Base-by-base conservation (phyloP, 1,140 invertebrate genomes). In the Lysiphlebus fabarum region DNA sequence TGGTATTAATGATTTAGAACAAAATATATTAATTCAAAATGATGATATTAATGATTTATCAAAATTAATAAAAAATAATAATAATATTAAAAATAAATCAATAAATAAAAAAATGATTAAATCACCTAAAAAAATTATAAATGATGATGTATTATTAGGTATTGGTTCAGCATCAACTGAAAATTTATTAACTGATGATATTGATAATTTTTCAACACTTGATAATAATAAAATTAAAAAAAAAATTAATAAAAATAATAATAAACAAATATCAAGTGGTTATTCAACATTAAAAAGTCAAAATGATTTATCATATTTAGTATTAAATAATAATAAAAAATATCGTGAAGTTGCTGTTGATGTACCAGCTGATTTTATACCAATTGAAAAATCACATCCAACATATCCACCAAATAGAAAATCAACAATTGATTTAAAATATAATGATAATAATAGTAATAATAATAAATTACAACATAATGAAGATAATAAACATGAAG, bases 341-440 rank as follows among this genome's bases (percentile, higher is more conserved):
- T 86, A 85, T 56, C 81, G 87, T 56, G 88, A 90, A 67, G 82
- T 89, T 65, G 87, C 88, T 7, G 88, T 90, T 26, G 88, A 90
- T 69, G 88, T 89, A 59, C 88, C 88, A 1, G 84, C 88, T 47
- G 86, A 86, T 66, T 89, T 89, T 69, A 82, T 89, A n/a, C 87
- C 86, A 65, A 84, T 87, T 17, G 82, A 86, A 64, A 89, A 89
- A 80, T 82, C 84, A 14, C 84, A 88, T 26, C 87, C 88, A n/a
- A 86, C 88, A 62, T 89, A 88, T 74, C 87, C 87, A n/a, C 83
- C 86, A 65, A 80, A 79, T 7, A 73, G 73, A 68, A 75, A 73
- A 65, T 71, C 64, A 49, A 36, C 6, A 11, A 10, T 33, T 43
- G 59, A 56, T 10, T 10, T 11, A 51, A 8, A n/a, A 11, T 51